Evolutionary conservation across 2,797 vertebrate species (phyloP).

Genomic region (Coracias cyanogaster): DNA sequence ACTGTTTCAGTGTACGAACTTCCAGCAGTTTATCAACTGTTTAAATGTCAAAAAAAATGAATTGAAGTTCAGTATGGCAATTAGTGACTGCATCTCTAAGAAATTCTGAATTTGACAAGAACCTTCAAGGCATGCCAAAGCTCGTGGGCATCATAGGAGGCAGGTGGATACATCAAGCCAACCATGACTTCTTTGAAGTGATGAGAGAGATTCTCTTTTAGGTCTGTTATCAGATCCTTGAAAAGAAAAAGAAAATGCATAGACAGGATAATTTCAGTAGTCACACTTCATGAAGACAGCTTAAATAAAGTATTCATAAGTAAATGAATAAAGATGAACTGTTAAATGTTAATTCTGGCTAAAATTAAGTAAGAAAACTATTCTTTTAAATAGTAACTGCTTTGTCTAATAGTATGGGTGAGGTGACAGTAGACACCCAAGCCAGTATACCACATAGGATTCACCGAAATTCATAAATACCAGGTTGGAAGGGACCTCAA

Average conservation of each 20-base stretch:
- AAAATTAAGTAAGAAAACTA: background rate
- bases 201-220: slow-evolving; percentile 81
- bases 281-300: background rate
- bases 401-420: background rate
- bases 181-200: slow-evolving; percentile 85
- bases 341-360: background rate
- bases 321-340: background rate
- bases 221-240: slow-evolving; percentile 77
- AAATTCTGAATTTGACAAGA: background rate
- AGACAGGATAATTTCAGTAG: background rate
- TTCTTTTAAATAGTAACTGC: background rate
- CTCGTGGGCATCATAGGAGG: slow-evolving; percentile 80
- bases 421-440: background rate
- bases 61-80: background rate
- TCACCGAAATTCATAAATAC: background rate
- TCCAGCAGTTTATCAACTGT: background rate
- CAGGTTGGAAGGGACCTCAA: background rate
- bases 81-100: background rate
- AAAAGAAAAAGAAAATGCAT: background rate
- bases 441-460: background rate
- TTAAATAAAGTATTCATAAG: background rate
- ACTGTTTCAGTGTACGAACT: no score
- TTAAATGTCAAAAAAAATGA: background rate
- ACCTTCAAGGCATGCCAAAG: slow-evolving; percentile 86
- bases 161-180: slow-evolving; percentile 81